phyloP scores from a whole-genome alignment of 2,888 invertebrate species.

The Onchidella celtica region DNA sequence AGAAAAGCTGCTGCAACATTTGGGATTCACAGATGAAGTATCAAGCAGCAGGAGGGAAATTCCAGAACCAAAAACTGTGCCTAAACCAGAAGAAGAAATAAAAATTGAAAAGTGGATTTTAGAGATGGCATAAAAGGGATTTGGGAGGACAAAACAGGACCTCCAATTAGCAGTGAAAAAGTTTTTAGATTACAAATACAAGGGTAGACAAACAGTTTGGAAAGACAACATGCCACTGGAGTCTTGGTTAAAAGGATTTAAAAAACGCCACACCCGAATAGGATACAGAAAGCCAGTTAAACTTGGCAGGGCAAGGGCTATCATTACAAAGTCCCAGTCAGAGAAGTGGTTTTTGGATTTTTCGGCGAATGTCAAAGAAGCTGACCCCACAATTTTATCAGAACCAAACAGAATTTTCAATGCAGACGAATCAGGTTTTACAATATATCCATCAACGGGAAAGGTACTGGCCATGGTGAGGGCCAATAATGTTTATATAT shows the following conservation, averaged over 20 bases:
- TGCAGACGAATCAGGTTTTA: slow-evolving; percentile 20
- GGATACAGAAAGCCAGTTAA: background rate
- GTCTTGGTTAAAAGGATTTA: background rate
- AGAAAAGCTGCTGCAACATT: too few relatives aligned
- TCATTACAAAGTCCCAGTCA: background rate
- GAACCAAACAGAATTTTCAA: slow-evolving; percentile 24
- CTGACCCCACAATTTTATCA: slow-evolving; percentile 15
- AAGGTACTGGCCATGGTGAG: background rate
- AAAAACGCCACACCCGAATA: background rate
- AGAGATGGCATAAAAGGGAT: background rate
- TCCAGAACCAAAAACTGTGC: too few relatives aligned
- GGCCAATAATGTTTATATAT: slow-evolving; percentile 6
- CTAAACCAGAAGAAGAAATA: background rate
- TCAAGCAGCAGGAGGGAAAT: too few relatives aligned
- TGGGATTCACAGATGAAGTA: too few relatives aligned
- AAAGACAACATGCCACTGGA: background rate
- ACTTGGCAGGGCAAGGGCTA: slow-evolving; percentile 7
- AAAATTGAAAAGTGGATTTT: background rate
- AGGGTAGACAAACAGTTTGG: background rate
- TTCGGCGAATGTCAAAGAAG: background rate
- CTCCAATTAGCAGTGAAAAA: background rate
- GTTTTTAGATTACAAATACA: background rate
- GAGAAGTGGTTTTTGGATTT: slow-evolving; percentile 1
- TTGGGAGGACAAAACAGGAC: background rate
- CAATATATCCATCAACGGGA: background rate